Conservation (phyloP, 2,797 vertebrate species). For the Neoniphon sammara region DNA sequence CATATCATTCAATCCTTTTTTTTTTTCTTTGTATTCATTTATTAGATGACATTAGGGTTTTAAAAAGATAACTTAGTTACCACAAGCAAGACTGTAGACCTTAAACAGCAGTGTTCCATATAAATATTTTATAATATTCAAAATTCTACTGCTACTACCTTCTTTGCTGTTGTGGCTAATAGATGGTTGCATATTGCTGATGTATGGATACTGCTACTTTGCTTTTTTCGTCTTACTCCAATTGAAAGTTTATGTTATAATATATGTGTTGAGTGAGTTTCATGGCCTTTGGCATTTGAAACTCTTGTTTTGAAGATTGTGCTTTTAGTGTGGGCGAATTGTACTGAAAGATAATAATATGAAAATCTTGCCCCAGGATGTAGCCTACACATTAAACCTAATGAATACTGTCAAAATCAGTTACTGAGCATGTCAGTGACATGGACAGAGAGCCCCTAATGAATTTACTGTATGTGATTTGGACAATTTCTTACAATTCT, state of each 20-base stretch:
- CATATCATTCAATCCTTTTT: not conserved
- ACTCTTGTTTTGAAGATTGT: not conserved
- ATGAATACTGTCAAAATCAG: not conserved
- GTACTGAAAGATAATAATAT: not conserved
- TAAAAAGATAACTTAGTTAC: slow-evolving; percentile 12
- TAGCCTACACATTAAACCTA: not conserved
- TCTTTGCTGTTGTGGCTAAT: slow-evolving; percentile 19
- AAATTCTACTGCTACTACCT: slow-evolving; percentile 7
- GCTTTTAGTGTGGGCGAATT: not conserved
- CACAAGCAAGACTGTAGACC: slow-evolving; percentile 25
- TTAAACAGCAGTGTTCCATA: slow-evolving; percentile 26
- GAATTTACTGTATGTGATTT: not conserved
- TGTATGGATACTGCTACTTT: not conserved
- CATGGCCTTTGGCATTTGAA: not conserved
- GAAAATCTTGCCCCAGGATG: not conserved
- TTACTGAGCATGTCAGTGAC: not conserved
- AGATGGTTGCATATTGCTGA: slow-evolving; percentile 25
- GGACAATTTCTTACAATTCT: not conserved
- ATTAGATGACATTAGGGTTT: slow-evolving; percentile 6
- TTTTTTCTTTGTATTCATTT: not conserved
- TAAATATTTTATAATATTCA: slow-evolving; percentile 12
- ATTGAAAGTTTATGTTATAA: slow-evolving; percentile 7
- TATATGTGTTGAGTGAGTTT: not conserved
- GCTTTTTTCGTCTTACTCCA: not conserved
- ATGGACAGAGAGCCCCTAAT: not conserved